Base-by-base conservation (phyloP, 1,140 invertebrate species). In the Drosophila sturtevanti region DNA sequence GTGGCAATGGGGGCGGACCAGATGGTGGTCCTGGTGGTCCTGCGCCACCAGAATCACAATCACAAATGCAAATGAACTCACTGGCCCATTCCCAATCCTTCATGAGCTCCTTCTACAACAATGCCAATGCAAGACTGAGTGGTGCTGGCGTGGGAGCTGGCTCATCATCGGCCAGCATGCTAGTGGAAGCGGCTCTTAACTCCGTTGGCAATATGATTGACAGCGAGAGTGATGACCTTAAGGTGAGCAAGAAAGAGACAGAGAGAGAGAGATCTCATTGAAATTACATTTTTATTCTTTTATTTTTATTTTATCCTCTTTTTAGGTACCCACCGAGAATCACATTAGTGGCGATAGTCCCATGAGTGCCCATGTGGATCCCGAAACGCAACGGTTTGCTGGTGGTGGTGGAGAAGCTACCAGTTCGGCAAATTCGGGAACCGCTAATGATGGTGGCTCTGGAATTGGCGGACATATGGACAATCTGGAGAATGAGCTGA, bases 151-250 rank as follows among this genome's bases (percentile, higher is more conserved):
- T 65, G 10, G 77, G 77, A 27, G 82, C 77, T 6, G 72, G 77
- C 55, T 90, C 91, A 10, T 86, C 91, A 3, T 92, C 91, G 58
- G 91, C 91, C 64, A 92, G 91, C 72, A 91, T 92, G 90, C 76
- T 92, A 21, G 91, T 92, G 14, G 91, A 92, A 72, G 91, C 91
- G 44, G 91, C 91, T 18, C 75, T 92, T 37, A 92, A 91, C 72
- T 92, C 91, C 52, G 91, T 92, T 72, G 91, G 91, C 64, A 92
- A 90, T 77, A 92, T 92, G 84, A 92, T 92, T 72, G 91, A 92
- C 72, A 89, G 76, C 80, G 91, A 91, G 71, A 90, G 84, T 71
- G 86, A 66, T 65, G 91, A 92, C 66, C 64, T 92, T 4, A 91
- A 92, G 81, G 86, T 90, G 38, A 21, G 66, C 5, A 9, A 2